Percentiles rank a stretch among this genome's conserved stretches.
Conservation (phyloP, 2,888 invertebrate species). For the Acanthopleura granulata region DNA sequence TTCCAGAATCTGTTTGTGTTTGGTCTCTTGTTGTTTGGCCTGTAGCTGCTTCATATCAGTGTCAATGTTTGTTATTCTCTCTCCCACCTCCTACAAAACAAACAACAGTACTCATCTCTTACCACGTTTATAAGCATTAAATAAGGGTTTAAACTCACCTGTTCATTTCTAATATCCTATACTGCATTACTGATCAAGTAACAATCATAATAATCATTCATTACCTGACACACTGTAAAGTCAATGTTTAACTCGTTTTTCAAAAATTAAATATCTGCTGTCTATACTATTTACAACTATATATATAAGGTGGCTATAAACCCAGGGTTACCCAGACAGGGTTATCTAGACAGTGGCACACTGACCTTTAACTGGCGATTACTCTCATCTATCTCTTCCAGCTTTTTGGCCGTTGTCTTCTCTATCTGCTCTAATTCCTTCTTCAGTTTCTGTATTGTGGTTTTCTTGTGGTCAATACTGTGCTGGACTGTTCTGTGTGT, state of each 20-base stretch:
- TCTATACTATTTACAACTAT: no score
- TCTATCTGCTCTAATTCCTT: conserved; percentile 76
- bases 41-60: background rate
- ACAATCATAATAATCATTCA: no score
- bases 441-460: conserved; percentile 79
- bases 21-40: conserved; percentile 2
- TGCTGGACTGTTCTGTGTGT: conserved; percentile 72
- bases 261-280: no score
- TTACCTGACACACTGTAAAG: no score
- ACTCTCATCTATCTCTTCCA: conserved; percentile 85
- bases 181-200: no score
- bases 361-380: conserved; percentile 80
- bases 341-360: background rate
- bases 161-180: no score
- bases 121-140: no score
- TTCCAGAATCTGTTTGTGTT: conserved; percentile 40
- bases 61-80: conserved; percentile 11
- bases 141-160: no score
- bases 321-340: no score
- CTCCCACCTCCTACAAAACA: conserved; percentile 38
- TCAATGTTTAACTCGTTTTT: no score
- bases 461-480: conserved; percentile 80
- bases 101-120: background rate
- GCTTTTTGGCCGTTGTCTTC: conserved; percentile 77
- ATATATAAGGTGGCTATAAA: no score